Evolutionary conservation across 2,113 vertebrate species (phyloP), one percentile per base, ranked within the genome.

Genomic region (Platycercus adscitus): DNA sequence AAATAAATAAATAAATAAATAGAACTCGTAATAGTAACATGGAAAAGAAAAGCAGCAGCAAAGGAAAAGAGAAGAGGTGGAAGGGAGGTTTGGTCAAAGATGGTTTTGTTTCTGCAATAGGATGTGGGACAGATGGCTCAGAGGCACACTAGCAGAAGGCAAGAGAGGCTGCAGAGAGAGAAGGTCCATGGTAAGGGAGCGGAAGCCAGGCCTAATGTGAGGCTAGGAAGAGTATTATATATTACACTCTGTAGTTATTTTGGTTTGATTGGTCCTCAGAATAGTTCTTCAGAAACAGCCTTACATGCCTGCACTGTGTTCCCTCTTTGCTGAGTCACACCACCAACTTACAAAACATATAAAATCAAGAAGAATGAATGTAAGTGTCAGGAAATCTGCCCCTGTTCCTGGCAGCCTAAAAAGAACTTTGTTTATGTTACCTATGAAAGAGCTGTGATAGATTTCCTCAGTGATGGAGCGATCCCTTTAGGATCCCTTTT

Each of bases 281-380:
- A 10, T 0, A 13, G 87, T 17, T 64, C 46, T 10, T 75, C 33
- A 43, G 76, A 72, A 92, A 70, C 69, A 75, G 80, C 43, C 63
- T 84, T 15, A 50, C 15, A 6, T 1, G 24, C 56, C 81, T 65
- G 78, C 84, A 28, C 26, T 19, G n/a, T 19, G 44, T 14, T 76
- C 39, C 60, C 68, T 76, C 77, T 46, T 65, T 86, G 94, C 87
- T 89, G 93, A 94, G 82, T 88, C 87, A 95, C 6, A 28, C 52
- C 70, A 52, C 43, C 60, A 50, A 15, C 39, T 56, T 41, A 37
- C 13, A 77, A 19, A 55, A 6, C 75, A 43, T 66, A n/a, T 6
- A 66, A 75, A 70, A 49, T 21, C 61, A 53, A 61, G 84, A 33
- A 46, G 61, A 86, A 86, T 13, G n/a, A 82, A 75, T 23, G 29